Percentiles rank a stretch among this genome's conserved stretches.
Conservation (phyloP, 2,113 vertebrate species). For the Lasiurus borealis region DNA sequence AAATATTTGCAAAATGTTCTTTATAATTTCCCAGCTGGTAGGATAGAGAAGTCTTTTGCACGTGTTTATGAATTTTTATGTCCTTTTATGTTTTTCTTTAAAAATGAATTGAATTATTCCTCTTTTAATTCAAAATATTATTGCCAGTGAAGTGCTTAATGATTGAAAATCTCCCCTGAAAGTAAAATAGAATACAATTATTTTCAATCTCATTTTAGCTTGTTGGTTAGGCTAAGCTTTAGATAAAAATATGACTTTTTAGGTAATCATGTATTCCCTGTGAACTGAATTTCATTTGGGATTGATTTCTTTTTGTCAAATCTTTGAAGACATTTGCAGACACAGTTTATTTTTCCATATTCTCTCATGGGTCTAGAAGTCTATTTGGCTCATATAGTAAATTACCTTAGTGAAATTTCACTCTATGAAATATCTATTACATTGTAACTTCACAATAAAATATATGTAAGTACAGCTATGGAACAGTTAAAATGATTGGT, state of each 20-base stretch:
- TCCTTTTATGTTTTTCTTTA: slow-evolving; percentile 22
- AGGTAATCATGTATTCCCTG: neutral
- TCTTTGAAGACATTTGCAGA: neutral
- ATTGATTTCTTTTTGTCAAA: neutral
- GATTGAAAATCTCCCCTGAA: neutral
- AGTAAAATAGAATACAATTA: slow-evolving; percentile 46
- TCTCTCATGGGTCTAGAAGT: neutral
- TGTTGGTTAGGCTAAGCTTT: neutral
- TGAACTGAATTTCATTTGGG: neutral
- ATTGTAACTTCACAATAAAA: neutral
- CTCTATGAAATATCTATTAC: neutral
- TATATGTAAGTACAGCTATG: neutral
- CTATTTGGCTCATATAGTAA: neutral
- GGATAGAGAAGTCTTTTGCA: slow-evolving; percentile 39
- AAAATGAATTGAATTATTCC: neutral
- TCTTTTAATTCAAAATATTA: slow-evolving; percentile 41
- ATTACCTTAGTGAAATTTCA: neutral
- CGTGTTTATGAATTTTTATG: slow-evolving; percentile 65
- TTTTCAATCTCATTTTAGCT: slow-evolving; percentile 43
- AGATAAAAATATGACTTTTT: slow-evolving; percentile 17
- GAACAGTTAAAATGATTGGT: neutral
- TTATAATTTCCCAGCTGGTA: slow-evolving; percentile 62
- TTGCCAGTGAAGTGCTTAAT: slow-evolving; percentile 9
- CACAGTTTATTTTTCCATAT: neutral
- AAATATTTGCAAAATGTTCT: slow-evolving; percentile 63